Evolutionary conservation across 1,140 invertebrate species (phyloP).

Genomic region (Amphibalanus amphitrite): DNA sequence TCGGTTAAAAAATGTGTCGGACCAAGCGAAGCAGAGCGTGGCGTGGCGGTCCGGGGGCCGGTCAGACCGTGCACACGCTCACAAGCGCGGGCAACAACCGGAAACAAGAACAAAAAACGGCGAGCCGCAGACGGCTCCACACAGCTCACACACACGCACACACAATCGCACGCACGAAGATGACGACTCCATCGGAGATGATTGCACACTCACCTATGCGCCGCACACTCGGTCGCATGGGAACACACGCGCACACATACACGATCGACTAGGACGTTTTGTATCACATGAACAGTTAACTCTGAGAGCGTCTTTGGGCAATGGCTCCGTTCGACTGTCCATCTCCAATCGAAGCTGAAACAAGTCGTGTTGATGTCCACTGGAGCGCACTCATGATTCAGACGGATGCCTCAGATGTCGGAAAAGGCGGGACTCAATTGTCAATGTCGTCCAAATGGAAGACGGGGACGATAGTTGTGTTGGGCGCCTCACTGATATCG

Average conservation of each 20-base stretch:
- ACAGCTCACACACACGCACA: not conserved
- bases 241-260: not conserved
- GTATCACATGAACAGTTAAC: slow-evolving; percentile 1
- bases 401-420: too few relatives aligned
- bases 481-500: too few relatives aligned
- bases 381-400: too few relatives aligned
- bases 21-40: not conserved
- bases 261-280: not conserved
- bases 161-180: not conserved
- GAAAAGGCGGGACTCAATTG: too few relatives aligned
- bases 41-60: too few relatives aligned
- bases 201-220: not conserved
- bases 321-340: not conserved
- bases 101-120: not conserved
- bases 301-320: not conserved
- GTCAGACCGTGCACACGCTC: too few relatives aligned
- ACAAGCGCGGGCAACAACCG: too few relatives aligned
- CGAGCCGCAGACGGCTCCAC: not conserved
- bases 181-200: not conserved
- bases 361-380: too few relatives aligned
- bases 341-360: too few relatives aligned
- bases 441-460: too few relatives aligned
- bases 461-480: too few relatives aligned
- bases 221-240: not conserved
- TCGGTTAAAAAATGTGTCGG: not conserved